Evolutionary conservation across 2,888 invertebrate species (phyloP), one percentile per base, ranked within the genome.

Genomic region (Palloptera scutellata): DNA sequence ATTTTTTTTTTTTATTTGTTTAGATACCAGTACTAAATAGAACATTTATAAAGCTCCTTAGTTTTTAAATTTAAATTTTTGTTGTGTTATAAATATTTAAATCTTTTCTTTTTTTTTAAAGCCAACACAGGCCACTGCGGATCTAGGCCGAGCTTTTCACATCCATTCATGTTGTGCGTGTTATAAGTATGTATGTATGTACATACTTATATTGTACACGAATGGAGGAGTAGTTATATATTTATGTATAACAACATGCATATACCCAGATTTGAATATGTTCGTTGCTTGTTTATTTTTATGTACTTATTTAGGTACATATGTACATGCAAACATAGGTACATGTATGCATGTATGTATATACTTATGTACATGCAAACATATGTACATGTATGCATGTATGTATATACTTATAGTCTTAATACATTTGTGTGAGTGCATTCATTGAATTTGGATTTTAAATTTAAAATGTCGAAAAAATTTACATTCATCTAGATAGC

Each of bases 281-380:
- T 30, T 30, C 6, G 2, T 30, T 42, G 40, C 45, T 60, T 8
- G 19, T 60, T 45, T 59, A 12, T 43, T 42, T 43, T 40, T 42
- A 48, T 6, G 48, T 45, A 45, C 6, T 10, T n/a, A 48, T 53
- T 12, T 45, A 17, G 19, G 40, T 61, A 61, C 54, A 15, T 61
- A 15, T 61, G 5, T 51, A 9, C 30, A 40, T 45, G 51, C 40
- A 61, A 61, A 42, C 42, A 19, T 6, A 20, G 19, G 9, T 52
- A 43, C 55, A 15, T 64, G 5, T 64, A 42, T 11, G 11, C 57
- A 30, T 62, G 12, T 20, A 64, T 12, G 13, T 64, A 40, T 57
- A 9, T 62, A 61, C 15, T 15, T 55, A 55, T 57, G n/a, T n/a
- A n/a, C n/a, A n/a, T n/a, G n/a, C n/a, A n/a, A n/a, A n/a, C n/a